Conservation (phyloP, 2,113 vertebrate genomes). For the Gambusia holbrooki region DNA sequence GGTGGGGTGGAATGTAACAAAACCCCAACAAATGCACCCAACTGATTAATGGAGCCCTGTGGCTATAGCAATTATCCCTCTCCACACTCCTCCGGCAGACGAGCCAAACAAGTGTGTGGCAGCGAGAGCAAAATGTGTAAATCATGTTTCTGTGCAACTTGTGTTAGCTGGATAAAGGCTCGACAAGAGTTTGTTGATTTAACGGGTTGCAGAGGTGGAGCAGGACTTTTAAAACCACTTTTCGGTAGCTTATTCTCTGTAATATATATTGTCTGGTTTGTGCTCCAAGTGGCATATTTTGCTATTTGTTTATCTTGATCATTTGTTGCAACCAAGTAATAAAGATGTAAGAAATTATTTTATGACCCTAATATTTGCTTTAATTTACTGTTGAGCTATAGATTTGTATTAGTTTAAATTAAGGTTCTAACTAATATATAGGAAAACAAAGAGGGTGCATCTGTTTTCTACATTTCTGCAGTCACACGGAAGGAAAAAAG, state of each 20-base stretch:
- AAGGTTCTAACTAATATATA: too few species aligned
- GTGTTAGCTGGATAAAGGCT: slow-evolving; percentile 18
- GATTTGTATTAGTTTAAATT: too few species aligned
- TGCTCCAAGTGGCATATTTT: neutral
- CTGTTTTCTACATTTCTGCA: too few species aligned
- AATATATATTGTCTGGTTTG: neutral
- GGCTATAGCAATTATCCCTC: slow-evolving; percentile 78
- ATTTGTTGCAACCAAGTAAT: neutral
- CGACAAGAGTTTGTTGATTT: slow-evolving; percentile 1
- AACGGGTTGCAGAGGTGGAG: neutral
- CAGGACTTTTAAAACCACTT: slow-evolving; percentile 1
- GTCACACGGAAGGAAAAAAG: too few species aligned
- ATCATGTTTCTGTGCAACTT: slow-evolving; percentile 40
- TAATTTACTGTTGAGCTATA: too few species aligned
- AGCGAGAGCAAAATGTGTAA: slow-evolving; percentile 44
- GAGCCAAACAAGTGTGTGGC: slow-evolving; percentile 63
- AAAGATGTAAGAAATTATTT: neutral
- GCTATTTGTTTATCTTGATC: neutral
- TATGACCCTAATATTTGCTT: neutral
- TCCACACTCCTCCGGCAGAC: slow-evolving; percentile 68
- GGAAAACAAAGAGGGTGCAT: too few species aligned
- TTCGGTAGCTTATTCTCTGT: neutral
- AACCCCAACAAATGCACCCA: slow-evolving; percentile 70
- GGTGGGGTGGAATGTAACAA: slow-evolving; percentile 63
- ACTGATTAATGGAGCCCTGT: slow-evolving; percentile 76